Base-by-base conservation (phyloP, 2,888 invertebrate genomes). In the Luperina testacea region DNA sequence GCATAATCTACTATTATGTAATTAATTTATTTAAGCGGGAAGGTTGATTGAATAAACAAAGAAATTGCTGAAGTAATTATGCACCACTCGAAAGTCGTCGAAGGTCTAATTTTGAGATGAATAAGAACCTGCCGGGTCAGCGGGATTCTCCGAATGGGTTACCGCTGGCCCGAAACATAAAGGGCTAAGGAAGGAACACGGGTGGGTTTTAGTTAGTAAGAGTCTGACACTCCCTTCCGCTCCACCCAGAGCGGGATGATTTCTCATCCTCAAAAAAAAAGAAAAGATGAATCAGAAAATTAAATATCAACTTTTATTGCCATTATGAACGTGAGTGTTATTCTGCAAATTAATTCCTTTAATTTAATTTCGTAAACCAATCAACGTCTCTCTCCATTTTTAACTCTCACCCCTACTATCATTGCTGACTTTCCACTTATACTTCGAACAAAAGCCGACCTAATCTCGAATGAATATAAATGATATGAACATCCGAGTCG, bases 401-500 rank as follows among this genome's bases (percentile, higher is more conserved):
- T 91, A 92, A 93, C 92, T 92, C 89, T 88, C 91, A 90, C 93
- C 92, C 59, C 93, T 90, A 93, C 91, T 90, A 90, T 89, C 81
- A 91, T 90, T 91, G 93, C 93, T 92, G 91, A 93, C 90, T 90
- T 90, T 89, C 93, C 92, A 91, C 92, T 92, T 90, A 90, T 90
- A 90, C 88, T 89, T 92, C 91, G 90, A 92, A 94, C 93, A 93
- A 93, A 92, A 92, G 90, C 90, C 87, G 89, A 89, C 90, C 90
- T 89, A 92, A 92, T 93, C 94, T 93, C 92, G 94, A 95, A 95
- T 95, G 95, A 95, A 95, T 95, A 96, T 93, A 96, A 96, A 95
- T 95, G 95, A 95, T 93, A 93, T 94, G 94, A 94, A 95, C 94
- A 95, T 95, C 95, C 95, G 93, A 92, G 88, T 87, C 84, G 75